These are phyloP conservation scores for Caenorhabditis brenneri DNA, from an alignment of 1,140 invertebrate species.

Conservation along the genomic window DNA sequence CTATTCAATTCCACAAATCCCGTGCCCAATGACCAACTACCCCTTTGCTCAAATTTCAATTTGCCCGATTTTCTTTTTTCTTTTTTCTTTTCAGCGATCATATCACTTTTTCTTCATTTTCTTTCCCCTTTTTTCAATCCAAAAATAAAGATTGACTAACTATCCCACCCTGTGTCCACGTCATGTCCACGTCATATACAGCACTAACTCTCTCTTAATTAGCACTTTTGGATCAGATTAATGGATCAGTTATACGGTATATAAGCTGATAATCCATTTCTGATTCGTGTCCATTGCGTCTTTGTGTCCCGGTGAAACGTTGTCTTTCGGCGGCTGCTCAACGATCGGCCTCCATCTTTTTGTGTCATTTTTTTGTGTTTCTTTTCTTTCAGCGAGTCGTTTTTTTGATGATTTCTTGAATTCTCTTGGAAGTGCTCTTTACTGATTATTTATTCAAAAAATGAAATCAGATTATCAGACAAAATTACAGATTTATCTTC, in stretches of 20 bases:
- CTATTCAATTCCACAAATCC: background rate
- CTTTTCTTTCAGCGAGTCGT: background rate
- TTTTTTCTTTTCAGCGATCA: conserved; percentile 5
- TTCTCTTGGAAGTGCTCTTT: background rate
- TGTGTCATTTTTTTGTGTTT: background rate
- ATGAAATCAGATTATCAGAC: background rate
- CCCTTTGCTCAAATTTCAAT: conserved; percentile 33
- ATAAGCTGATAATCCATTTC: background rate
- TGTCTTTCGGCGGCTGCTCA: conserved; percentile 15
- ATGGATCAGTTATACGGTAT: background rate
- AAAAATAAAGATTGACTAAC: conserved; percentile 43
- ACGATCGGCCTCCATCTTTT: background rate
- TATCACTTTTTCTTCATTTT: conserved; percentile 5
- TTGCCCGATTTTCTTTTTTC: conserved; percentile 21
- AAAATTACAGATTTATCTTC: background rate
- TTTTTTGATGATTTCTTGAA: background rate
- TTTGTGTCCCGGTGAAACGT: background rate
- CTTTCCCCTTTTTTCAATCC: background rate
- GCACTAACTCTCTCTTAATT: background rate
- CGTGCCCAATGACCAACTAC: conserved; percentile 40
- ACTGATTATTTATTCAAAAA: background rate
- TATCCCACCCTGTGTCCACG: conserved; percentile 33
- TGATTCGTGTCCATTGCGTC: conserved; percentile 3
- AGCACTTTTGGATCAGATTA: background rate
- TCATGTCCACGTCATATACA: conserved; percentile 1